phyloP scores from a whole-genome alignment of 1,140 invertebrate genomes.

The Aphidius ervi region DNA sequence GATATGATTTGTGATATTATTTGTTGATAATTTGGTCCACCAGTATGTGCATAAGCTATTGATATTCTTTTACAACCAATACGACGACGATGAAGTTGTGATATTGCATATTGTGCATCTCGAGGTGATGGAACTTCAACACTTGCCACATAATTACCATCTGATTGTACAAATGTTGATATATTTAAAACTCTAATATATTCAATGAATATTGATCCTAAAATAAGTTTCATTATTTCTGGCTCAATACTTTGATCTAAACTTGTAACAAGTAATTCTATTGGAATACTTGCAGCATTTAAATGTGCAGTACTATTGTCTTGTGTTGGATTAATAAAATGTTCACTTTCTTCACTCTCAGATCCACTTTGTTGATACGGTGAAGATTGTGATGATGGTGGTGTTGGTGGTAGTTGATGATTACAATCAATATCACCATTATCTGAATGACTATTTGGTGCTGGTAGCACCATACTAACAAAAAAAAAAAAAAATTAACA shows the following conservation, averaged over 20 bases:
- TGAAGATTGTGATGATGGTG: too few relatives aligned
- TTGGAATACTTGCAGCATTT: slow-evolving; percentile 43
- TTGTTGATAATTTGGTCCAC: slow-evolving; percentile 62
- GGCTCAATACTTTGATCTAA: slow-evolving; percentile 71
- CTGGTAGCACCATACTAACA: too few relatives aligned
- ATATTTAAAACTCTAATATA: slow-evolving; percentile 68
- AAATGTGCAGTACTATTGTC: slow-evolving; percentile 21
- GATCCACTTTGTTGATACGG: not conserved
- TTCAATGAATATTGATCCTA: slow-evolving; percentile 64
- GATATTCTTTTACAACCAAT: slow-evolving; percentile 78
- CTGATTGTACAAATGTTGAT: slow-evolving; percentile 63
- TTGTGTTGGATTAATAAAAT: slow-evolving; percentile 48
- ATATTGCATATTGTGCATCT: slow-evolving; percentile 79
- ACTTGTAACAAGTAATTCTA: slow-evolving; percentile 72
- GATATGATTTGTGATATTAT: slow-evolving; percentile 65
- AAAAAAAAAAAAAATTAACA: not conserved
- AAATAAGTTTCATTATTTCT: slow-evolving; percentile 65
- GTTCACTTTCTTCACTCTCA: slow-evolving; percentile 27
- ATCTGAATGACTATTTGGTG: too few relatives aligned
- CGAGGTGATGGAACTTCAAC: slow-evolving; percentile 63
- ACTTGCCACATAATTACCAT: slow-evolving; percentile 59
- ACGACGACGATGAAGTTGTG: slow-evolving; percentile 76
- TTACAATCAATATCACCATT: too few relatives aligned
- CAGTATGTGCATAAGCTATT: slow-evolving; percentile 68
- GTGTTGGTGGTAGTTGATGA: too few relatives aligned